Conservation (phyloP, 2,888 invertebrate genomes). For the Mythimna impura region DNA sequence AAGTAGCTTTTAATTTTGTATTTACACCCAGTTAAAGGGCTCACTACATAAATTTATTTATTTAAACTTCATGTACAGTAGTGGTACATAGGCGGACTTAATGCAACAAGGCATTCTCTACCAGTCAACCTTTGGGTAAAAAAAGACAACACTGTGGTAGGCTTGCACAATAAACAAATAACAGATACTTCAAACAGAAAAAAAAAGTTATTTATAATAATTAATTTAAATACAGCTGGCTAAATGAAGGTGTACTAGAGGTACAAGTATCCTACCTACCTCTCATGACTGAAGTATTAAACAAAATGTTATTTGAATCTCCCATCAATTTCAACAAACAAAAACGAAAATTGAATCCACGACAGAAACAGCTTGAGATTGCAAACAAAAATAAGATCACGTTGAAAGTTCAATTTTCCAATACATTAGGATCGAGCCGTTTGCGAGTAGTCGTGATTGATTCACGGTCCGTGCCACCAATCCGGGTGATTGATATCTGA, state of each 20-base stretch:
- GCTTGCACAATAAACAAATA: no score
- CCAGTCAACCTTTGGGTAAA: no score
- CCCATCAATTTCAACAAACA: conserved; percentile 27
- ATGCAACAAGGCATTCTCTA: no score
- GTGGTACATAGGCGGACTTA: no score
- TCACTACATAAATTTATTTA: no score
- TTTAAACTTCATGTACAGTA: no score
- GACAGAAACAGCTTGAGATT: conserved; percentile 39
- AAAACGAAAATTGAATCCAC: conserved; percentile 31
- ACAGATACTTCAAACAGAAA: no score
- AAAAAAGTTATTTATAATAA: no score
- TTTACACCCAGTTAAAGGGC: no score
- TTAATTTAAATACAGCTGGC: not conserved
- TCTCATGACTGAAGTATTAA: not conserved
- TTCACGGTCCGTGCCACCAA: conserved; percentile 69
- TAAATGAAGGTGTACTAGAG: not conserved
- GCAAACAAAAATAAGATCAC: conserved; percentile 57
- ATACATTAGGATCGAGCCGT: conserved; percentile 78
- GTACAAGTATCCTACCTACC: not conserved
- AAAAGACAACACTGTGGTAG: no score
- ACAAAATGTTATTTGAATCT: conserved; percentile 14
- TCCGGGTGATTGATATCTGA: conserved; percentile 75
- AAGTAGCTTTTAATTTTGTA: no score
- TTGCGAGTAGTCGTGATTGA: conserved; percentile 71
- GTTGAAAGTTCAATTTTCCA: conserved; percentile 82